Conservation (phyloP, 37 sponge, comb jelly and placozoan species). For the Hexactinellida sp. region DNA sequence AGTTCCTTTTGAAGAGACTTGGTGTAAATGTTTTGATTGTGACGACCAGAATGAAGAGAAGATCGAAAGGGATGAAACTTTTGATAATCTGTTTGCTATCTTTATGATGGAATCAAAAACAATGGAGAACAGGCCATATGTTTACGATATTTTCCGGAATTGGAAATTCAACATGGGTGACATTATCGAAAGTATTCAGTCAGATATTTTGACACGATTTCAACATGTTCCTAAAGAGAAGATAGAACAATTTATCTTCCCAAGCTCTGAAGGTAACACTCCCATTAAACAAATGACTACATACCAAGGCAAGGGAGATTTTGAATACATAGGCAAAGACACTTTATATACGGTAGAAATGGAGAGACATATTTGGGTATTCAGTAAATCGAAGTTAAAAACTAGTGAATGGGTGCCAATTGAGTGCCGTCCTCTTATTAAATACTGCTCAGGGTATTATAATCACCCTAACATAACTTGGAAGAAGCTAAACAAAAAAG, state of each 20-base stretch:
- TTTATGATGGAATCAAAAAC: neutral
- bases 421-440: neutral
- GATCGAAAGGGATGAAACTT: neutral
- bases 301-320: neutral
- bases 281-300: neutral
- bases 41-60: neutral
- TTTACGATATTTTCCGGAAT: neutral
- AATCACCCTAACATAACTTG: neutral
- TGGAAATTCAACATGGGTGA: neutral
- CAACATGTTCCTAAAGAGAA: neutral
- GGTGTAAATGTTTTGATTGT: neutral
- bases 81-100: neutral
- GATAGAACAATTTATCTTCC: neutral
- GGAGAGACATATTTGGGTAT: neutral
- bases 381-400: neutral
- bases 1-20: neutral
- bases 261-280: neutral
- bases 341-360: neutral
- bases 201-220: neutral
- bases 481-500: neutral
- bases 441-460: neutral
- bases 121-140: neutral
- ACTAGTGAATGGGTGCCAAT: neutral
- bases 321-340: neutral
- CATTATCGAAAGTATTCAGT: neutral